Percentiles rank a stretch among this genome's conserved stretches.
Evolutionary conservation across 2,113 vertebrate species (phyloP).

Genomic region (Plectropomus leopardus): DNA sequence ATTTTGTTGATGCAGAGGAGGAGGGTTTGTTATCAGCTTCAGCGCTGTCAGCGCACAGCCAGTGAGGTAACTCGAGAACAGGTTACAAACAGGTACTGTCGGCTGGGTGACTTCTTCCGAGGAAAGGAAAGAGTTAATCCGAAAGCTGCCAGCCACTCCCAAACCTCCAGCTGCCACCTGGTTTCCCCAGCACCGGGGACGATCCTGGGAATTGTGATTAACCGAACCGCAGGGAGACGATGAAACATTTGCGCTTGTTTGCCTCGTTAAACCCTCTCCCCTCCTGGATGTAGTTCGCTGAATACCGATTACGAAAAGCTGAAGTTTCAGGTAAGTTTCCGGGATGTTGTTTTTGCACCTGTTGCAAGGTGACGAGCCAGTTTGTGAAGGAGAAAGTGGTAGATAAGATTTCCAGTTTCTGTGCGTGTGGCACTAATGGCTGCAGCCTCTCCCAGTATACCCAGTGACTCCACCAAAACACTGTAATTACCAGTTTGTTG

Average conservation of each 20-base stretch:
- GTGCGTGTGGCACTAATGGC: neutral
- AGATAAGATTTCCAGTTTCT: slow-evolving; percentile 7
- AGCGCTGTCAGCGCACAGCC: neutral
- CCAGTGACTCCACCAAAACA: slow-evolving; percentile 11
- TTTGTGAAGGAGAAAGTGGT: neutral
- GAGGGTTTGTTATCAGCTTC: neutral
- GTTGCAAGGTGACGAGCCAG: slow-evolving; percentile 36
- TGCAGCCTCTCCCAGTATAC: slow-evolving; percentile 22
- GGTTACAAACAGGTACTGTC: slow-evolving; percentile 75
- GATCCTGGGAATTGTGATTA: slow-evolving; percentile 36
- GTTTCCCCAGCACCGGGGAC: slow-evolving; percentile 45
- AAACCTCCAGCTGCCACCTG: slow-evolving; percentile 77
- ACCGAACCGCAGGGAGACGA: neutral
- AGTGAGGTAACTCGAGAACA: slow-evolving; percentile 36
- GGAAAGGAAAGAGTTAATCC: slow-evolving; percentile 76
- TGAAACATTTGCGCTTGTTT: neutral
- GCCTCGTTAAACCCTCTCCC: rapidly evolving
- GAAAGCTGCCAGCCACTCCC: slow-evolving; percentile 78
- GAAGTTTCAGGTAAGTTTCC: slow-evolving; percentile 55
- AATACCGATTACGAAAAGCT: neutral
- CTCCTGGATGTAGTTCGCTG: slow-evolving; percentile 21
- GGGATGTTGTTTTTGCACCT: slow-evolving; percentile 59
- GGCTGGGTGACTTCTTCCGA: slow-evolving; percentile 16
- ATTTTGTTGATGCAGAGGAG: neutral
- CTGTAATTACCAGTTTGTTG: slow-evolving; percentile 28